phyloP scores from a whole-genome alignment of 2,113 vertebrate species.

The Oryzias woworae region DNA sequence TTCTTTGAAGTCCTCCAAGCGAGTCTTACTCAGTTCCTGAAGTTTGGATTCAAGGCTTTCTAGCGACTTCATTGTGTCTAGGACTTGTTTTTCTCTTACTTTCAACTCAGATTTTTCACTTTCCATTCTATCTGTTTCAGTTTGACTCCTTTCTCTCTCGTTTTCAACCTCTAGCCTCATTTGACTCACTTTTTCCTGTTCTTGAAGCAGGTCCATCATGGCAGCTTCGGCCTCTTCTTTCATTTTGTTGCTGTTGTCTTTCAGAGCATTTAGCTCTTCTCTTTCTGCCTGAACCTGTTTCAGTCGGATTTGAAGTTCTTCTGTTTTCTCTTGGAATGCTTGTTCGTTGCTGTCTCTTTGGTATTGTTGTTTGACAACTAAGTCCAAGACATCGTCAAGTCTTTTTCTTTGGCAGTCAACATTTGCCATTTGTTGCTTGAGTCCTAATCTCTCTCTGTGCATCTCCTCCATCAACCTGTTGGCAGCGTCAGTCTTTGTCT shows the following conservation, averaged over 20 bases:
- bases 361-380: no score
- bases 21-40: no score
- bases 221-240: not conserved
- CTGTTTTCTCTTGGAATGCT: not conserved
- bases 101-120: not conserved
- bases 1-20: no score
- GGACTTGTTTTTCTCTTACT: not conserved
- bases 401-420: no score
- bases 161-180: not conserved
- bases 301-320: not conserved
- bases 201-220: not conserved
- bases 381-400: no score
- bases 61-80: not conserved
- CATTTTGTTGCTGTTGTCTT: not conserved
- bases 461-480: no score
- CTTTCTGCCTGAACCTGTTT: not conserved
- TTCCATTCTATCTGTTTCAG: constrained; percentile 7
- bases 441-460: no score
- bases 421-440: no score
- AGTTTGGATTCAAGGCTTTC: no score
- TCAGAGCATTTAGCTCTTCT: not conserved
- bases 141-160: not conserved
- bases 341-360: no score
- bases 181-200: not conserved
- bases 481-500: no score